Percentiles rank a stretch among this genome's conserved stretches.
These are phyloP conservation scores for Electrona antarctica DNA, from an alignment of 2,113 vertebrate genomes.

Conservation along the genomic window DNA sequence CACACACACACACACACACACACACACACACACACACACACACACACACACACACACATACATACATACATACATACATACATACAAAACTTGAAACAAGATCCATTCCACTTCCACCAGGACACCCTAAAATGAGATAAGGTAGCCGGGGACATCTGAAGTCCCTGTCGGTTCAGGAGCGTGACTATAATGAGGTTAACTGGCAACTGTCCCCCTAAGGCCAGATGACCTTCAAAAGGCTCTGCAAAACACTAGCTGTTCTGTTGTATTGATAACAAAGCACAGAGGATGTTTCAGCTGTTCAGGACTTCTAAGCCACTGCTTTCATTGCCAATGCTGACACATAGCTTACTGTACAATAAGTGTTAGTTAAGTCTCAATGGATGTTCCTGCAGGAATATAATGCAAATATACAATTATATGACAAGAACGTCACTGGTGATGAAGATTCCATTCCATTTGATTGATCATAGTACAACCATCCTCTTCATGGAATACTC, in stretches of 20 bases:
- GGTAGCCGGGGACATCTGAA: conserved; percentile 16
- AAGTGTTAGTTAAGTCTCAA: conserved; percentile 24
- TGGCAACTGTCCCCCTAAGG: conserved; percentile 33
- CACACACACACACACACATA: conserved; percentile 8
- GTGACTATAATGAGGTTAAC: background rate
- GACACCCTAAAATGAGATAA: conserved; percentile 29
- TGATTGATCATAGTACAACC: background rate
- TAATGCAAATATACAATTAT: background rate
- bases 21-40: background rate
- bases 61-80: background rate
- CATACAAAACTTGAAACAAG: conserved; percentile 7
- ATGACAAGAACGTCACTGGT: background rate
- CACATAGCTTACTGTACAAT: conserved; percentile 17
- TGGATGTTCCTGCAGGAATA: conserved; percentile 21
- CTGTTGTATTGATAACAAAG: conserved; percentile 27
- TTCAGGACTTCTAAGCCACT: conserved; percentile 48
- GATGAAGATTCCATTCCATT: conserved; percentile 9
- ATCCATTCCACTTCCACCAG: conserved; percentile 18
- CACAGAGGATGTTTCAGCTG: conserved; percentile 52
- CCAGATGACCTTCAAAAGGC: conserved; percentile 33
- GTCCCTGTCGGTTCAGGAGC: conserved; percentile 1
- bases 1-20: conserved; percentile 14
- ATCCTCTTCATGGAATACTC: background rate
- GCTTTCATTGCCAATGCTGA: conserved; percentile 6
- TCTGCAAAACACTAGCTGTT: conserved; percentile 25